phyloP scores from a whole-genome alignment of 2,888 invertebrate genomes.

The Megamerina dolium region DNA sequence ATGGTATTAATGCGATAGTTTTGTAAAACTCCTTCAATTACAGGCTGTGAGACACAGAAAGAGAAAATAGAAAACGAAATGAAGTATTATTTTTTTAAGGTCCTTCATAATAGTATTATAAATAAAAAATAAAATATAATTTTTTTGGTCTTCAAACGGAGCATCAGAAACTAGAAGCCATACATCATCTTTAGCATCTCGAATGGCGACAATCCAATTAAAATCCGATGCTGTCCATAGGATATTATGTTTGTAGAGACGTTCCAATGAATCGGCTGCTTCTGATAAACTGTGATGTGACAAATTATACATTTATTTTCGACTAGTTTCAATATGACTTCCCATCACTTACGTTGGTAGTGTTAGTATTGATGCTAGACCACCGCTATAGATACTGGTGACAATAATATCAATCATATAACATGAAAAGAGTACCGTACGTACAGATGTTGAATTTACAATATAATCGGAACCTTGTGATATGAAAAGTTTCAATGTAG shows the following conservation, averaged over 20 bases:
- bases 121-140: background rate
- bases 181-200: conserved; percentile 50
- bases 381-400: conserved; percentile 60
- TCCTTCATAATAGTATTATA: background rate
- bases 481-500: conserved; percentile 34
- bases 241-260: conserved; percentile 55
- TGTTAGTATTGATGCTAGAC: conserved; percentile 61
- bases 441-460: conserved; percentile 28
- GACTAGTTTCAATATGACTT: background rate
- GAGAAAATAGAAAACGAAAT: background rate
- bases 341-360: conserved; percentile 52
- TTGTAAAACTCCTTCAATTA: conserved; percentile 21
- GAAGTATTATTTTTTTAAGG: background rate
- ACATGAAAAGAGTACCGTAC: conserved; percentile 33
- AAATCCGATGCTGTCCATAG: conserved; percentile 62
- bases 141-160: too few relatives aligned
- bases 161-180: background rate
- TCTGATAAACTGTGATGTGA: conserved; percentile 50
- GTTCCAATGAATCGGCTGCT: conserved; percentile 58
- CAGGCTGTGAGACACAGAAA: conserved; percentile 19
- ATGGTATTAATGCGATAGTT: conserved; percentile 25
- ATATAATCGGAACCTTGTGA: conserved; percentile 35
- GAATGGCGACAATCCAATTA: conserved; percentile 60
- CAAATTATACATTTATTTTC: conserved; percentile 2
- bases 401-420: conserved; percentile 54